Base-by-base conservation (phyloP, 35 echinoderm and acorn worm species). In the Heliocidaris erythrogramma region DNA sequence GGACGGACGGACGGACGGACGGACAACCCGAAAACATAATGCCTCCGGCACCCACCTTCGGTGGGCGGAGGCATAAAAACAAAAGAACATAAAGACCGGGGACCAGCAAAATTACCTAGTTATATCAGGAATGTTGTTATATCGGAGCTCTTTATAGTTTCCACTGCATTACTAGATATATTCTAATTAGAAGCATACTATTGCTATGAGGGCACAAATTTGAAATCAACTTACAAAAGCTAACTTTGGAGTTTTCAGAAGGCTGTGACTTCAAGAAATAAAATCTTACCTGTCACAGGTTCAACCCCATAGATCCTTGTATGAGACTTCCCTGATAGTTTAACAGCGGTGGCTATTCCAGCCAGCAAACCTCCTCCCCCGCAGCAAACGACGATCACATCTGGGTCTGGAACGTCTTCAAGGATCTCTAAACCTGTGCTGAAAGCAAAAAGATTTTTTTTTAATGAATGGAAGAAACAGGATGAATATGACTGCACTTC, bases 241-340 rank as follows among this genome's bases (percentile, higher is more conserved):
- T 14, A 56, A 11, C 7, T 12, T 56, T 11, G 2, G 52, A 56
- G 14, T 56, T 56, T 10, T 56, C 14, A 12, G 52, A 56, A 56
- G 11, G 11, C 52, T 13, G 52, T 56, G 52, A 56, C 52, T 14
- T 56, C 17, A 69, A 69, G 17, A 65, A 17, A 17, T 65, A 3
- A 3, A 7, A 71, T 56, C 60, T 17, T 95, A 96, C 97, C 97
- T 94, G 11, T 60, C 85, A 96, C 94, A 31, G 97, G 97, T 86
- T 98, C 97, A 30, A 98, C 97, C 88, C 96, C 96, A 93, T 98
- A 98, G 13, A 98, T 86, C 86, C 96, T 96, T 32, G 96, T 95
- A 14, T 86, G 42, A 29, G 48, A 60, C 16, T 94, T 94, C 14
- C 97, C 93, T 85, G 91, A 86, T 21, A 98, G 90, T 95, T 98